Base-by-base conservation (phyloP, 2,888 invertebrate species). In the Sphaeridia pumilis region DNA sequence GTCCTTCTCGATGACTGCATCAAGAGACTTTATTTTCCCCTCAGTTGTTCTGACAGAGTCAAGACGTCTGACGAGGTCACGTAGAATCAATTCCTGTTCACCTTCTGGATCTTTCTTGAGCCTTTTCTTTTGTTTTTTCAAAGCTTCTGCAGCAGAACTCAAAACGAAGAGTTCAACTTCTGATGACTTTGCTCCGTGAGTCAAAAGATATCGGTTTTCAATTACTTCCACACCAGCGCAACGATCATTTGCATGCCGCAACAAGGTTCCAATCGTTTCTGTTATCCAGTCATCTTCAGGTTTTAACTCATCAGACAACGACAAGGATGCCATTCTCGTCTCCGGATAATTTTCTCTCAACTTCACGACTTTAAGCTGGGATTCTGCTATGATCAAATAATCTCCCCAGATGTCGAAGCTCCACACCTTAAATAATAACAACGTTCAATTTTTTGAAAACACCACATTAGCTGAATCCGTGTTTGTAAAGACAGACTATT, bases 101-200 rank as follows among this genome's bases (percentile, higher is more conserved):
- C 58, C 58, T 5, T 69, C 70, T 24, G 67, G 77, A 68, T 78
- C 77, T 70, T 87, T 93, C 66, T 84, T 86, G 44, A 84, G 69
- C 35, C 90, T 76, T 71, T 92, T 93, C 26, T 78, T 75, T 66
- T 83, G 74, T 58, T 83, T 79, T 25, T 73, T 71, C 58, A 78
- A 76, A 0, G 85, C 80, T 66, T 89, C 86, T 12, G 83, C 82
- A 21, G 84, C 80, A 0, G 81, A 72, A 66, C 84, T 80, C 64
- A 97, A 81, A 38, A 80, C 75, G 69, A 89, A 95, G 49, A 88
- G 71, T 72, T 97, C 95, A 17, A 95, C 54, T 38, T 56, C 56
- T 12, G 59, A 38, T 3, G 63, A 59, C 26, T 60, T 60, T 12
- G 49, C 51, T 25, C 65, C 63, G 34, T 46, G 44, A 1, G 55